Evolutionary conservation across 1,140 invertebrate species (phyloP), one percentile per base, ranked within the genome.

Genomic region (Scaptomyza pallida): DNA sequence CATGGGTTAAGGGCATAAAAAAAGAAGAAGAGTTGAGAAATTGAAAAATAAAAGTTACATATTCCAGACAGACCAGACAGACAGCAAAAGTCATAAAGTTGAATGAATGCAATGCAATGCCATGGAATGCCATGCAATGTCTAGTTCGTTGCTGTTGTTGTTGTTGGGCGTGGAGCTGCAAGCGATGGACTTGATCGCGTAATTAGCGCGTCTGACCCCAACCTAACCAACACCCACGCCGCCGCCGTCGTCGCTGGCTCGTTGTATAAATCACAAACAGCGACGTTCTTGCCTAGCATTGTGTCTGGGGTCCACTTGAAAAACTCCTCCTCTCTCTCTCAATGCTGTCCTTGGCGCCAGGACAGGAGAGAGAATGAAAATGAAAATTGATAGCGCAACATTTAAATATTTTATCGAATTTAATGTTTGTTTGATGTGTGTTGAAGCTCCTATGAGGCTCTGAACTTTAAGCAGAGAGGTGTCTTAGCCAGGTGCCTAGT

Each of bases 11-110:
- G 43, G 45, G 55, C 13, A 26, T 17, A 51, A n/a, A 50, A 47
- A 47, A 9, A 47, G n/a, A 37, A 52, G 70, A 72, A 71, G 64
- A 68, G 60, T 78, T 74, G 57, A 69, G 57, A 74, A 90, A 90
- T 90, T 88, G 80, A 82, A 89, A 89, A 89, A 89, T 88, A 89
- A 89, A 89, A 89, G 83, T 89, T 71, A 78, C 71, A 67, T 73
- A 78, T 78, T 78, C 79, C n/a, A 16, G 73, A 81, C 76, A 76
- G 73, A 71, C 65, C 65, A 33, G 56, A 41, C 45, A 63, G 51
- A 26, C 23, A 30, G 26, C n/a, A 30, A 30, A 1, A 17, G 78
- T 51, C 62, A 75, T 83, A 83, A 85, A 80, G 81, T 74, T 74
- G 73, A 67, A 43, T 55, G 67, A 55, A 86, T 85, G 81, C 26